Base-by-base conservation (phyloP, 2,113 vertebrate species). In the Clupea harengus region DNA sequence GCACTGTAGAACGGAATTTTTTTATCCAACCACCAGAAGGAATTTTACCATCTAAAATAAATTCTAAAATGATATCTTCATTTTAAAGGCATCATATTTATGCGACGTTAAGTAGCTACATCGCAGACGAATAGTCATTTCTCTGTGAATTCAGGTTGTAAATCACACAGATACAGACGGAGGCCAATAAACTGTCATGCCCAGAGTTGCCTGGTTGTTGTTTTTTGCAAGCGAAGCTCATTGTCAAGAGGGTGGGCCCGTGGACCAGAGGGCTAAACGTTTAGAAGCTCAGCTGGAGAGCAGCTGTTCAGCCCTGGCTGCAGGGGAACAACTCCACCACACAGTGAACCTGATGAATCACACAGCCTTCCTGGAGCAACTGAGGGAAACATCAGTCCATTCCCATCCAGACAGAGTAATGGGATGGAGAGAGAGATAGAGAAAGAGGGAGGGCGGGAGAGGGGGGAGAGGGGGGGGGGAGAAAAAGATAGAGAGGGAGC, bases 261-360 rank as follows among this genome's bases (percentile, higher is more conserved):
- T 50, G 49, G 20, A 25, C 47, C 49, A 17, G 81, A 50, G 45
- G 22, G 49, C 44, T 47, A 82, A 82, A 44, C 49, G 17, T 82
- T 50, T 49, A 50, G 46, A 25, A 17, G 28, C 81, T 82, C 46
- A 82, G 25, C 17, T 47, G 49, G 81, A 83, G 45, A 54, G 44
- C 32, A 60, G 25, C 64, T 72, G 64, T 72, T 72, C 8, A 72
- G 57, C 57, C 57, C 22, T 18, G 15, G 57, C 57, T 64, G 57
- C 57, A 64, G 57, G 64, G 54, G 17, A 60, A 20, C 7, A 67
- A 85, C 82, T 90, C 89, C 39, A 39, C 39, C 28, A 75, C 75
- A 84, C 54, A 60, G 18, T 22, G 18, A 18, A 25, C 81, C 6
- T 17, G 45, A 83, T 54, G 54, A 57, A 20, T 32, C 49, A 57